phyloP scores from a whole-genome alignment of 2,113 vertebrate species.

The Pedetes capensis region DNA sequence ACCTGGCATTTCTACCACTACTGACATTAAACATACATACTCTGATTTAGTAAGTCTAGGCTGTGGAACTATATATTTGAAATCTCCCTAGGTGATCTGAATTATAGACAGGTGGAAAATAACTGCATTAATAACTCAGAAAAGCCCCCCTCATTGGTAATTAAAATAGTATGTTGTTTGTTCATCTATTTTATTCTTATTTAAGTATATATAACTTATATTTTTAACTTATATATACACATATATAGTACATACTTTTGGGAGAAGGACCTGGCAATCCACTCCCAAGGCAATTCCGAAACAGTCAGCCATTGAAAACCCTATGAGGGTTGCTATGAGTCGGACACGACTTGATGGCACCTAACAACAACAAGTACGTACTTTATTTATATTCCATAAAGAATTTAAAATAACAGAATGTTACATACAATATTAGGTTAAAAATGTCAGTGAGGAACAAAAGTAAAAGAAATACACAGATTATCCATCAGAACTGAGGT shows the following conservation, averaged over 20 bases:
- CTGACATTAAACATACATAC: too few species aligned
- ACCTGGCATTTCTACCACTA: not conserved
- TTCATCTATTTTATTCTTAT: not conserved
- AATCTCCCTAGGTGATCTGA: not conserved
- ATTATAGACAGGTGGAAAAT: not conserved
- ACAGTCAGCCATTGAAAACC: too few species aligned
- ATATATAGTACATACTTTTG: not conserved
- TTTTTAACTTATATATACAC: not conserved
- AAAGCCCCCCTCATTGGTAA: not conserved
- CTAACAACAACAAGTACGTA: too few species aligned
- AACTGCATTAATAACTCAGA: not conserved
- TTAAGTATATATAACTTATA: not conserved
- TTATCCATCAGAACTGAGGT: not conserved
- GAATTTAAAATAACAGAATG: not conserved
- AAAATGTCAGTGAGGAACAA: not conserved
- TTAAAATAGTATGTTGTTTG: not conserved
- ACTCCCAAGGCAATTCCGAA: too few species aligned
- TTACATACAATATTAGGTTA: not conserved
- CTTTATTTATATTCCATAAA: not conserved
- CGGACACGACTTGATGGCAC: too few species aligned
- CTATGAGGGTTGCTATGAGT: too few species aligned
- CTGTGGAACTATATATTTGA: not conserved
- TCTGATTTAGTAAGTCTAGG: not conserved
- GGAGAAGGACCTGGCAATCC: too few species aligned
- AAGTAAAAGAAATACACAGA: not conserved